Evolutionary conservation across 1,140 invertebrate species (phyloP), one percentile per base, ranked within the genome.

Genomic region (Gryon sp.): DNA sequence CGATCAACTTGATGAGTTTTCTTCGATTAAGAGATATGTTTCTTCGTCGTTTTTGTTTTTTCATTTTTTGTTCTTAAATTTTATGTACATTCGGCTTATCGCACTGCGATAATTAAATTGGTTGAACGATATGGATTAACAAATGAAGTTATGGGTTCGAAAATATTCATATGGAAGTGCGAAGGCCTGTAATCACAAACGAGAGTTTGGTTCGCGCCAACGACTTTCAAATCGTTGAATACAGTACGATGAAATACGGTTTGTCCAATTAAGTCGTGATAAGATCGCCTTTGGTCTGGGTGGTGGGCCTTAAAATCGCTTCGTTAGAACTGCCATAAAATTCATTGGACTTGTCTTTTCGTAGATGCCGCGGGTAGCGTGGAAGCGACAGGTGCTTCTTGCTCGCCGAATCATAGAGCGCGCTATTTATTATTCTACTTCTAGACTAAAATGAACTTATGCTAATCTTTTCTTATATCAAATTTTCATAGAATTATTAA

Each of bases 271-370:
- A 86, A 86, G 76, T 78, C 22, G 48, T 77, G 83, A 84, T 85
- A 86, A 85, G 79, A 84, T 86, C 83, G 46, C 78, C 75, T 69
- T 62, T 78, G 59, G 81, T 50, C 30, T 82, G 78, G 79, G 79
- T 85, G 82, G 80, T 80, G 78, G 80, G 76, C 79, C 78, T 86
- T 82, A 80, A 83, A 84, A 86, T 83, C 83, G 82, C 85, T 87
- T 87, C 85, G 86, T 87, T 87, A 87, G 84, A 87, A 85, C 81
- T 83, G 79, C 80, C 76, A 83, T 84, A 85, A 87, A 87, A 84
- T 84, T 86, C 83, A 84, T 86, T 80, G 80, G 82, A 50, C 62
- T 73, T 63, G 69, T 82, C 76, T 76, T 80, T 83, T 83, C 74
- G 72, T 62, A 45, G 66, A 63, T 55, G 48, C 50, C 50, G 60